A percentile compares a stretch with the other conserved stretches of the same genome.
phyloP scores from a whole-genome alignment of 2,797 vertebrate species.

The Eidolon dupreanum region DNA sequence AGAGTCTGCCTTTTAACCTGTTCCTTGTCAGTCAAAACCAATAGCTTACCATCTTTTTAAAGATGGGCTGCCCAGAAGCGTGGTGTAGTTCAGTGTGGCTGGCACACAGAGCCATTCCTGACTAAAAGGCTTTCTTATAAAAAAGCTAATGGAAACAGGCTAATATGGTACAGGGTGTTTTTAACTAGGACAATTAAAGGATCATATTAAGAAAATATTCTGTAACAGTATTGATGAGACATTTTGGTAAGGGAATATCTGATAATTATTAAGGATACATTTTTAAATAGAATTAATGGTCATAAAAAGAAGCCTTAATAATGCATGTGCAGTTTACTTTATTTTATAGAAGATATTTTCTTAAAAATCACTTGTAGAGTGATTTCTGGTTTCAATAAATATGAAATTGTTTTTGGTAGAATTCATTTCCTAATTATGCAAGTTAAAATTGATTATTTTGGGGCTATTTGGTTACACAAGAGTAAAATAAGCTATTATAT shows the following conservation, averaged over 20 bases:
- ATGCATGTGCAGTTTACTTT: neutral
- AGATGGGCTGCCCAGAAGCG: constrained; percentile 24
- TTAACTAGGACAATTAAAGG: neutral
- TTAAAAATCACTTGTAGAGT: neutral
- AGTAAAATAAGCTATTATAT: neutral
- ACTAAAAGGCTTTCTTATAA: neutral
- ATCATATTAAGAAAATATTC: neutral
- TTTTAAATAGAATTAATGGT: constrained; percentile 23
- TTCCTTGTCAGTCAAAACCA: constrained; percentile 23
- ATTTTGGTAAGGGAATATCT: neutral
- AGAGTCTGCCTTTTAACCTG: constrained; percentile 10
- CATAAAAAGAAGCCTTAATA: neutral
- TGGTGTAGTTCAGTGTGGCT: neutral
- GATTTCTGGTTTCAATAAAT: neutral
- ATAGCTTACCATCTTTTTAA: constrained; percentile 9
- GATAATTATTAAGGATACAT: neutral
- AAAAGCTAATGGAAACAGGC: neutral
- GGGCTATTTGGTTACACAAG: neutral
- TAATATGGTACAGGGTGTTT: constrained; percentile 28
- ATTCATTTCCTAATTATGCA: neutral
- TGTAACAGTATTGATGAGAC: neutral
- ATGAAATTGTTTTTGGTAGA: neutral
- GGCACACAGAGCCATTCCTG: neutral
- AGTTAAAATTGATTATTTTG: neutral
- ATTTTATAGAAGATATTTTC: neutral